phyloP scores from a whole-genome alignment of 2,797 vertebrate genomes.

The Aselliscus stoliczkanus region DNA sequence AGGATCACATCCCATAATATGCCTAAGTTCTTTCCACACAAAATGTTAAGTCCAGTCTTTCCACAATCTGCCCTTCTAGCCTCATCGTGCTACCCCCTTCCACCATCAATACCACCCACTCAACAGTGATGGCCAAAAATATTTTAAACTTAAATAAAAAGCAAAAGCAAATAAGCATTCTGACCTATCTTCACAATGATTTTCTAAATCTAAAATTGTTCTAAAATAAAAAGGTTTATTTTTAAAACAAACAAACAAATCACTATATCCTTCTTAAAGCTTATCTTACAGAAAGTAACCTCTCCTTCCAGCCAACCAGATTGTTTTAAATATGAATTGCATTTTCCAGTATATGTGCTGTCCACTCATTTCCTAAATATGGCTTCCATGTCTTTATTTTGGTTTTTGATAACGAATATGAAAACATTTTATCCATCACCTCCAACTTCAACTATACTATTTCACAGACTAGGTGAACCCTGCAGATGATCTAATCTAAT shows the following conservation, averaged over 20 bases:
- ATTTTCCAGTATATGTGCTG: background rate
- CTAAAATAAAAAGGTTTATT: background rate
- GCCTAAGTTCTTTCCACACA: background rate
- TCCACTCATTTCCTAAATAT: constrained; percentile 9
- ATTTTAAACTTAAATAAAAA: background rate
- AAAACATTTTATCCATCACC: constrained; percentile 25
- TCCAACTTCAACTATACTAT: background rate
- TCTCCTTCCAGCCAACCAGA: background rate
- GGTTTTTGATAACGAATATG: constrained; percentile 21
- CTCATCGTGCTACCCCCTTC: background rate
- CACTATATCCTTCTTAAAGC: background rate
- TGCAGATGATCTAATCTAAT: constrained; percentile 20
- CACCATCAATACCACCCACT: background rate
- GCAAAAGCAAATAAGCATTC: background rate
- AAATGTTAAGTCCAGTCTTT: background rate
- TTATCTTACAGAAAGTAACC: background rate
- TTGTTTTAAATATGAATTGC: constrained; percentile 1
- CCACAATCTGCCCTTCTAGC: background rate
- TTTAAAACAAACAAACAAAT: background rate
- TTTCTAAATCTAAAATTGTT: background rate
- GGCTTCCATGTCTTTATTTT: background rate
- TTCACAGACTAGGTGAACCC: background rate
- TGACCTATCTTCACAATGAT: background rate
- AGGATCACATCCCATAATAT: background rate
- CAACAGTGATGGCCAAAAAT: background rate